Base-by-base conservation (phyloP, 35 echinoderm and acorn worm species). In the Hemicentrotus pulcherrimus region DNA sequence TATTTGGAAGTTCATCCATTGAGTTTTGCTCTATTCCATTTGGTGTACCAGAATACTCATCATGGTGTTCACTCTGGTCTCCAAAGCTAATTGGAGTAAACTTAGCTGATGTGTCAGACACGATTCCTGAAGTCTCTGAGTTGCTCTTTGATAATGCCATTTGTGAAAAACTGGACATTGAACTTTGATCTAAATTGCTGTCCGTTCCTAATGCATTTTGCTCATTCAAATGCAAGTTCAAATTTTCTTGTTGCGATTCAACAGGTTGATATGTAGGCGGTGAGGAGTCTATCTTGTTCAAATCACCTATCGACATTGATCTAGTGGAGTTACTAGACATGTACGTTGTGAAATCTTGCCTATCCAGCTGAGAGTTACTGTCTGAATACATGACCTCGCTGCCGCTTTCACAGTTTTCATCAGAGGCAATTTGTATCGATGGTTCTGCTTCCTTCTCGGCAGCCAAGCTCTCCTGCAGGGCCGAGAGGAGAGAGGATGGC, bases 261-360 rank as follows among this genome's bases (percentile, higher is more conserved):
- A 30, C 46, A 47, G 32, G 32, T 30, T 90, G 32, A 8, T 90
- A 32, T 90, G 88, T 90, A 18, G 88, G 88, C 6, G 94, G 85
- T 47, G 47, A 50, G 86, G 94, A 89, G 31, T 70, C 46, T 32
- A 95, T 91, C 31, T 32, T 91, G 32, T 95, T 4, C 35, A 95
- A 61, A 95, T 91, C 86, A 32, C 87, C 48, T 30, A 95, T 50
- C 31, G 94, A 95, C 55, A 95, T 58, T 52, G 94, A 89, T 60
- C 88, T 96, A 30, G 55, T 94, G 10, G 92, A 86, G 94, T 85
- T 91, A 9, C 48, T 95, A 9, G 61, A 47, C 35, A 97, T 47
- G 61, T 97, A 97, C 1, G 97, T 96, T 18, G 94, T 94, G 86
- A 97, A 95, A 47, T 95, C 95, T 85, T 88, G 94, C 33, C 91